These are phyloP conservation scores for Epinotia ramella DNA, from an alignment of 2,888 invertebrate species.

Conservation along the genomic window DNA sequence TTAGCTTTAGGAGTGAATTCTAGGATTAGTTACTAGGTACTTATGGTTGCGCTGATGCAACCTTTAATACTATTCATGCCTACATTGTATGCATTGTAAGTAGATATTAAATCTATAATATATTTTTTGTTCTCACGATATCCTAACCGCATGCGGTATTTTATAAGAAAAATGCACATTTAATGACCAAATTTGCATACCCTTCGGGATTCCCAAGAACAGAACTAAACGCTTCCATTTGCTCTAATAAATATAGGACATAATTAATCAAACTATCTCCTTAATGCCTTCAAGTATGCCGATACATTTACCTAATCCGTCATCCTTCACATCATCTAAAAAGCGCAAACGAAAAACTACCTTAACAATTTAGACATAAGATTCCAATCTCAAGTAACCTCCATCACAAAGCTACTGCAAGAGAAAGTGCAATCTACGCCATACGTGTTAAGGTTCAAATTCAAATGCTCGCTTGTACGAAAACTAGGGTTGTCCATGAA, in stretches of 20 bases:
- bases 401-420: neutral
- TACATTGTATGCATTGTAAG: neutral
- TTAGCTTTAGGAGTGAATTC: too few species aligned
- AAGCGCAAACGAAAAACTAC: conserved; percentile 37
- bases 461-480: conserved; percentile 17
- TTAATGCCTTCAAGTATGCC: conserved; percentile 52
- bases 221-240: conserved; percentile 55
- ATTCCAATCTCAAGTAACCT: conserved; percentile 35
- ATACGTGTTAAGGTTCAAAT: neutral
- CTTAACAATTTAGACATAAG: conserved; percentile 46
- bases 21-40: too few species aligned
- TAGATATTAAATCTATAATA: neutral
- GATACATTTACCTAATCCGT: conserved; percentile 72
- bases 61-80: neutral
- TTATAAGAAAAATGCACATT: conserved; percentile 49
- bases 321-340: conserved; percentile 51
- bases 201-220: conserved; percentile 51
- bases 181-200: conserved; percentile 48
- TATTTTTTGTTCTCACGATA: conserved; percentile 14
- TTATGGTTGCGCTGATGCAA: too few species aligned
- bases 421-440: neutral
- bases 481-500: conserved; percentile 55
- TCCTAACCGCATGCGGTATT: conserved; percentile 19
- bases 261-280: conserved; percentile 69
- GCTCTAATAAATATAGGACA: conserved; percentile 58